A percentile compares a stretch with the other conserved stretches of the same genome.
These are phyloP conservation scores for Drosophila truncata DNA, from an alignment of 1,140 invertebrate genomes.

Conservation along the genomic window DNA sequence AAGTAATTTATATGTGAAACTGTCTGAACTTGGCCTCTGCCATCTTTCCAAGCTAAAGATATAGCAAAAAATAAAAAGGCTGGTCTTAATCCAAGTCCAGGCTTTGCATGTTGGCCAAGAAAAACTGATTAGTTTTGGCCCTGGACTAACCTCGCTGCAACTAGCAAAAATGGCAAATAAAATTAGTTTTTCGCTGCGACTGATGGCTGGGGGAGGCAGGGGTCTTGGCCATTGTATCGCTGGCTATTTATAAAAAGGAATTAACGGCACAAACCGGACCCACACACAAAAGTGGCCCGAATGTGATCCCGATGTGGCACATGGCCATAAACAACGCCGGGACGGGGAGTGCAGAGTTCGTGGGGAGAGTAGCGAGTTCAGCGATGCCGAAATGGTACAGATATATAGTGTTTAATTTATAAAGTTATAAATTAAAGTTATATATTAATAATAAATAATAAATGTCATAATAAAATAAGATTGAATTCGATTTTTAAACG, in stretches of 20 bases:
- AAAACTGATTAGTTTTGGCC: constrained; percentile 69
- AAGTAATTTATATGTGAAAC: constrained; percentile 24
- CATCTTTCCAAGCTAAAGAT: constrained; percentile 10
- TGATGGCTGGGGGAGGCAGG: constrained; percentile 15
- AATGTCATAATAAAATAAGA: background rate
- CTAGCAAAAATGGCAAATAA: constrained; percentile 54
- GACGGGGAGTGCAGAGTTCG: constrained; percentile 21
- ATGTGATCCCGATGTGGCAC: constrained; percentile 75
- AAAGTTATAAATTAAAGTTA: too few species aligned
- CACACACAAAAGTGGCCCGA: constrained; percentile 62
- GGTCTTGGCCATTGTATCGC: constrained; percentile 50
- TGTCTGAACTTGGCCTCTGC: constrained; percentile 7
- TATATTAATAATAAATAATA: background rate
- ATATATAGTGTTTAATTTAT: too few species aligned
- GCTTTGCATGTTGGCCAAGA: constrained; percentile 44
- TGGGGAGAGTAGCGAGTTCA: background rate
- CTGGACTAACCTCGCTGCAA: constrained; percentile 41
- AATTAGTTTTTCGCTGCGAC: constrained; percentile 48
- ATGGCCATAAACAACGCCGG: constrained; percentile 73
- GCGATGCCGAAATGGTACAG: constrained; percentile 14
- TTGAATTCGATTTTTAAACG: background rate
- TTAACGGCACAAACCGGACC: constrained; percentile 82
- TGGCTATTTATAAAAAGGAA: constrained; percentile 82
- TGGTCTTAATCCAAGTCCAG: constrained; percentile 31
- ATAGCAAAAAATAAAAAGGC: background rate